Conservation (phyloP, 2,797 vertebrate species). For the Sebastes wilsoni region DNA sequence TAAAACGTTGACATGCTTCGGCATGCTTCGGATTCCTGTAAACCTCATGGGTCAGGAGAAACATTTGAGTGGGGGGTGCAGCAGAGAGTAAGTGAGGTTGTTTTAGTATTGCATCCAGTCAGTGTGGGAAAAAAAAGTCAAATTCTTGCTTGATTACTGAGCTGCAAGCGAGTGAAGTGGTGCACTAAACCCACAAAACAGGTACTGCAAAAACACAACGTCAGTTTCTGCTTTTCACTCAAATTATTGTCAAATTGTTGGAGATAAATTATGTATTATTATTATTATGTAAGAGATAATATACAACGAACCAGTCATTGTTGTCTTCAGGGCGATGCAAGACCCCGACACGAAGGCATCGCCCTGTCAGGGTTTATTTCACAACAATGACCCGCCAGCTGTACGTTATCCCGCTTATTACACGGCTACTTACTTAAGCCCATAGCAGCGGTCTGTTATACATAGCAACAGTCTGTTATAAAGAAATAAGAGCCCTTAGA, state of each 20-base stretch:
- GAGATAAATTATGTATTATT: neutral
- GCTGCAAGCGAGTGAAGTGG: neutral
- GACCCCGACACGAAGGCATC: too few species aligned
- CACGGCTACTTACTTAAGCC: too few species aligned
- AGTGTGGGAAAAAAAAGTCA: neutral
- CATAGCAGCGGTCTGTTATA: too few species aligned
- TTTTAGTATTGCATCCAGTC: neutral
- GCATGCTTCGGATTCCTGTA: slow-evolving; percentile 6
- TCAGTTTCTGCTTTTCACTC: neutral
- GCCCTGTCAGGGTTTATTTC: too few species aligned
- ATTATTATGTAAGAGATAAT: too few species aligned
- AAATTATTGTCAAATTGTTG: neutral
- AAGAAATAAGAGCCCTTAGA: too few species aligned
- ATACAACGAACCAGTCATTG: too few species aligned
- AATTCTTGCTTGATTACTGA: neutral
- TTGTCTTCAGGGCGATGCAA: too few species aligned
- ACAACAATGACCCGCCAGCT: too few species aligned
- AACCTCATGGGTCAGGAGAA: slow-evolving; percentile 10
- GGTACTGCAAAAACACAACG: neutral
- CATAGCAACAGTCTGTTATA: too few species aligned
- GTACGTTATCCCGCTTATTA: too few species aligned
- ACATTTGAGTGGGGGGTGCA: slow-evolving; percentile 1
- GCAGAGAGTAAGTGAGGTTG: slow-evolving; percentile 10
- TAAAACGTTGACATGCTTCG: slow-evolving; percentile 52
- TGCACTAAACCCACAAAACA: neutral